Evolutionary conservation across 2,113 vertebrate genomes (phyloP).

Genomic region (Acinonyx jubatus): DNA sequence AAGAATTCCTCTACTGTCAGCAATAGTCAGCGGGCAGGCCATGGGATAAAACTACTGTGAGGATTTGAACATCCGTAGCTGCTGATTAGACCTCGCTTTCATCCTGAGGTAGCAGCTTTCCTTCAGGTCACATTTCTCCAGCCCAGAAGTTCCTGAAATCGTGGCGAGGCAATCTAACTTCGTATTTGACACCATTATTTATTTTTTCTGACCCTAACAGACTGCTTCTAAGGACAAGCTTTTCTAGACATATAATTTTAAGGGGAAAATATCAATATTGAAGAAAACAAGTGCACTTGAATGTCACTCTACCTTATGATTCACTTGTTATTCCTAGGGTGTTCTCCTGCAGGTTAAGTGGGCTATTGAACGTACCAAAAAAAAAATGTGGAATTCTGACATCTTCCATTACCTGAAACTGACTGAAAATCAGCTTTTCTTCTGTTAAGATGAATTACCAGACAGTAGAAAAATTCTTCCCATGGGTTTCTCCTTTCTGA

Average conservation of each 20-base stretch:
- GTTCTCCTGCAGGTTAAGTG: conserved; percentile 55
- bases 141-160: conserved; percentile 1
- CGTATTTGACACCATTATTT: not conserved
- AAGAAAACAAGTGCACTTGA: conserved; percentile 61
- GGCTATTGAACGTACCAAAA: conserved; percentile 1
- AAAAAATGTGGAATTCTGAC: conserved; percentile 51
- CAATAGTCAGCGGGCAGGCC: not conserved
- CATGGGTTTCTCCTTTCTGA: conserved; percentile 37
- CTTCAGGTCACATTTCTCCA: not conserved
- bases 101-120: not conserved
- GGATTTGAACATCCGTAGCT: conserved; percentile 1
- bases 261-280: conserved; percentile 59
- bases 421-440: conserved; percentile 68
- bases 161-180: not conserved
- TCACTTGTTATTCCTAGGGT: conserved; percentile 59
- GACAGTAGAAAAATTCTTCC: conserved; percentile 63
- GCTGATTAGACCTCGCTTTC: not conserved
- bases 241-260: conserved; percentile 53
- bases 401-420: conserved; percentile 62
- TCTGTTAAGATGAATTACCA: conserved; percentile 66
- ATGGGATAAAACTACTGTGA: not conserved
- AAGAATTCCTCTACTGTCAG: conserved; percentile 41
- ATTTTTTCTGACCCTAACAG: conserved; percentile 8
- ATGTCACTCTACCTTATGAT: conserved; percentile 53
- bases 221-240: conserved; percentile 6